phyloP scores from a whole-genome alignment of 2,888 invertebrate species.

The Drosophila eohydei region DNA sequence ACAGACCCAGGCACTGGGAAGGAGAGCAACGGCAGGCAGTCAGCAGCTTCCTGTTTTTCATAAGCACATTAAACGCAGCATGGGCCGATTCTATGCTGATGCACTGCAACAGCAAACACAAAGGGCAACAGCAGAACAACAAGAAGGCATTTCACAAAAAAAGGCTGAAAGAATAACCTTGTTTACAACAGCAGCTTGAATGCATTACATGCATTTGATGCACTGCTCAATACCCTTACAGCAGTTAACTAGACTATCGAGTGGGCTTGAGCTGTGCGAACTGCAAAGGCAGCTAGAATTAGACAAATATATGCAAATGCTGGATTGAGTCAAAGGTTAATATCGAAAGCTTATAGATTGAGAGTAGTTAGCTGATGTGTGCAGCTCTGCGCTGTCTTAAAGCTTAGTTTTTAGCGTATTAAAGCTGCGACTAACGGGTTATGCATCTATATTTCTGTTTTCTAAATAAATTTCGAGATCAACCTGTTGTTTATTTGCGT shows the following conservation, averaged over 20 bases:
- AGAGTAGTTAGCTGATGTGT: not conserved
- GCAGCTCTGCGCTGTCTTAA: no score
- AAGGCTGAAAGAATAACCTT: conserved; percentile 24
- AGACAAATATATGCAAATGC: not conserved
- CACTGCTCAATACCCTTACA: conserved; percentile 33
- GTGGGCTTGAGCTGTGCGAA: not conserved
- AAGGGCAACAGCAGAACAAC: conserved; percentile 37
- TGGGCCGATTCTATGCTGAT: conserved; percentile 45
- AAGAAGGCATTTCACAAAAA: conserved; percentile 1
- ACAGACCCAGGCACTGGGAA: not conserved
- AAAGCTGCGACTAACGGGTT: not conserved
- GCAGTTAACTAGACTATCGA: not conserved
- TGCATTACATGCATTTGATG: conserved; percentile 57
- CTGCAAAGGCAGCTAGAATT: not conserved
- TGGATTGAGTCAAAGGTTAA: not conserved
- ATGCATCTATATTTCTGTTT: conserved; percentile 21
- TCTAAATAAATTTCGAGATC: conserved; percentile 64
- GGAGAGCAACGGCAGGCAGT: conserved; percentile 1
- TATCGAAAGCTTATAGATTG: not conserved
- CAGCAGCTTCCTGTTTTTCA: conserved; percentile 53
- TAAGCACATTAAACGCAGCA: conserved; percentile 62
- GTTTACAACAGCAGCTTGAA: conserved; percentile 49
- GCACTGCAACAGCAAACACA: conserved; percentile 45
- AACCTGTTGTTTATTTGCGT: conserved; percentile 60
- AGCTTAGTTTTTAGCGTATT: conserved; percentile 21